Evolutionary conservation across 2,113 vertebrate genomes (phyloP).

Genomic region (Leucosticte australis): DNA sequence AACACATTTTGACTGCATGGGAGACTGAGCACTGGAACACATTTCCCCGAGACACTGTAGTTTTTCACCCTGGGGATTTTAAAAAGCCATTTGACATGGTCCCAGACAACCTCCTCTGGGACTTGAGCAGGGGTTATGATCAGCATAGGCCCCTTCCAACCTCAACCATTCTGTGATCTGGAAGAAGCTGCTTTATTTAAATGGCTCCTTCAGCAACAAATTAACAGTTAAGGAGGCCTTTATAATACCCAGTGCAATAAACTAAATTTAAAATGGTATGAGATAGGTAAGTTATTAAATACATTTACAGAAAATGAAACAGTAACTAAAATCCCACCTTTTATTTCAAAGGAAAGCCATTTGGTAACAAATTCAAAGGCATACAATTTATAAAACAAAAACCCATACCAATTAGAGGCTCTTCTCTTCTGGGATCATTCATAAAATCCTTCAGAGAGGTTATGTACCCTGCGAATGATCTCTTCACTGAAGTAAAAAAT

Average conservation of each 20-base stretch:
- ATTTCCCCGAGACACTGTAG: background rate
- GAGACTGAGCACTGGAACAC: background rate
- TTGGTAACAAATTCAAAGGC: background rate
- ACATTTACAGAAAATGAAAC: background rate
- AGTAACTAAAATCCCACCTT: background rate
- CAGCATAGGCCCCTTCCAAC: background rate
- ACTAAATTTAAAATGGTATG: background rate
- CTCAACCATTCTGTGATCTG: background rate
- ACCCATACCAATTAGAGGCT: conserved; percentile 52
- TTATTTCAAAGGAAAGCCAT: background rate
- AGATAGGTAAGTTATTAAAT: background rate
- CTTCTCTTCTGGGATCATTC: conserved; percentile 58
- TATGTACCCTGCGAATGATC: background rate
- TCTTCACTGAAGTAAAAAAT: conserved; percentile 28
- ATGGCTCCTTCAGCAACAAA: background rate
- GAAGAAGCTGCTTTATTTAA: background rate
- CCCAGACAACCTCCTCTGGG: background rate
- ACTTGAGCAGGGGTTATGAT: background rate
- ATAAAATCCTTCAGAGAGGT: conserved; percentile 59
- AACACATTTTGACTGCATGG: background rate
- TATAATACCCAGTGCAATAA: background rate
- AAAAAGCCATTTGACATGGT: background rate
- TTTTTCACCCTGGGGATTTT: background rate
- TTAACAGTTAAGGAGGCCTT: background rate
- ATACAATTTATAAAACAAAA: background rate